These are phyloP conservation scores for Trypoxylon attenuatum DNA, from an alignment of 2,888 invertebrate species.

Conservation along the genomic window DNA sequence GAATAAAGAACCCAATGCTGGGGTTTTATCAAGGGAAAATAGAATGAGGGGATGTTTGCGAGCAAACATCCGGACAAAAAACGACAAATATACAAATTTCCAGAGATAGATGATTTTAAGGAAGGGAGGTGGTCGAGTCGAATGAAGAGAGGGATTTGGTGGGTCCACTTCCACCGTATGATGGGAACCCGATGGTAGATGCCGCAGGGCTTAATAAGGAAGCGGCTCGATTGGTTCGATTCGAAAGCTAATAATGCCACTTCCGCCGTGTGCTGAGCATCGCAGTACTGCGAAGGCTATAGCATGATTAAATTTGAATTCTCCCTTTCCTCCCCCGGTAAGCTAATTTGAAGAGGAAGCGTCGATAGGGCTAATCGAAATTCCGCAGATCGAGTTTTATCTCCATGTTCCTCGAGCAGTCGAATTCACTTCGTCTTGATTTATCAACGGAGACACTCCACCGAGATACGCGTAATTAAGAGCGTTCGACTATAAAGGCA, in stretches of 20 bases:
- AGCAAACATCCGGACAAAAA: too few species aligned
- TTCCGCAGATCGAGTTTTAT: conserved; percentile 50
- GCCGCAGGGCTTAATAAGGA: conserved; percentile 61
- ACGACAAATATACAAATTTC: too few species aligned
- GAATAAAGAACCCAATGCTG: too few species aligned
- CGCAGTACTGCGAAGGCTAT: conserved; percentile 36
- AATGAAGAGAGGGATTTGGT: conserved; percentile 15
- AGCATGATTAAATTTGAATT: conserved; percentile 61
- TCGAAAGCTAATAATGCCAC: conserved; percentile 68
- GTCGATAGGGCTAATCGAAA: conserved; percentile 59
- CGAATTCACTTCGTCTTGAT: background rate
- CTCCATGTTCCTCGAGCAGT: conserved; percentile 19
- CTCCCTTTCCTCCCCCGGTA: conserved; percentile 37
- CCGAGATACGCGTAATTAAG: background rate
- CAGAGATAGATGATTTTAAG: too few species aligned
- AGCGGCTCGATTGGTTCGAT: conserved; percentile 67
- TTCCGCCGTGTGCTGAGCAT: conserved; percentile 51
- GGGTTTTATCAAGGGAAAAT: too few species aligned
- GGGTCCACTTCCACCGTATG: conserved; percentile 27
- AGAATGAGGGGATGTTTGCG: too few species aligned
- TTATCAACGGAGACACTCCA: background rate
- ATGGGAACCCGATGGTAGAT: conserved; percentile 33
- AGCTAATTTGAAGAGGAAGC: conserved; percentile 46
- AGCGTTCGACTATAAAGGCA: background rate
- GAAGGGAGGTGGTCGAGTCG: background rate